A percentile compares a stretch with the other conserved stretches of the same genome.
Conservation (phyloP, 2,113 vertebrate genomes). For the Mixornis gularis region DNA sequence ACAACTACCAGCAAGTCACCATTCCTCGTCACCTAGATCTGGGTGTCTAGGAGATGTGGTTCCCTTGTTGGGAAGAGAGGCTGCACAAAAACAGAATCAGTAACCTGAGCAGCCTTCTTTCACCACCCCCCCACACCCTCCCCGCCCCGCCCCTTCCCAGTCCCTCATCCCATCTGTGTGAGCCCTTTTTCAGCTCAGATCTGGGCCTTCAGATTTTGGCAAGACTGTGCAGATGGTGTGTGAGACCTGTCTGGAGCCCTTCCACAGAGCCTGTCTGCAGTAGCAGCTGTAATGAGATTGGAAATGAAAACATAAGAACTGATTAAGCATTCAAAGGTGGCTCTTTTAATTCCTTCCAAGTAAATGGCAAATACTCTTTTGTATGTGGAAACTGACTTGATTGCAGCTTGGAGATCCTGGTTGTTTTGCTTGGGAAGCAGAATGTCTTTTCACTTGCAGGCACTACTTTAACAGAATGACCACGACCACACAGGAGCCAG, state of each 20-base stretch:
- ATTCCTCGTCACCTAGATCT: neutral
- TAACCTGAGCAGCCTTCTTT: neutral
- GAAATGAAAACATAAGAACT: neutral
- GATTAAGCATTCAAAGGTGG: neutral
- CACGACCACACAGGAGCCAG: neutral
- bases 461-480: neutral
- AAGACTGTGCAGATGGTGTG: neutral
- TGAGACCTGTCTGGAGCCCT: neutral
- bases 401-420: neutral
- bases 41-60: neutral
- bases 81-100: neutral
- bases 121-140: fast-evolving
- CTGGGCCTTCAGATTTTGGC: neutral
- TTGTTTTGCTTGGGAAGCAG: neutral
- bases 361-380: neutral
- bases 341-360: neutral
- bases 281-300: neutral
- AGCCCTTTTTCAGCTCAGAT: neutral
- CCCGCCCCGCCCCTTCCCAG: too few relatives aligned
- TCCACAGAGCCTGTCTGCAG: neutral
- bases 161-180: neutral
- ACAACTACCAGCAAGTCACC: neutral
- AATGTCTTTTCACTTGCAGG: neutral
- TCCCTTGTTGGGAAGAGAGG: neutral
- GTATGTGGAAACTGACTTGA: neutral